Conservation (phyloP, 92 coral and sea anemone genomes). For the Palythoa grandiflora region DNA sequence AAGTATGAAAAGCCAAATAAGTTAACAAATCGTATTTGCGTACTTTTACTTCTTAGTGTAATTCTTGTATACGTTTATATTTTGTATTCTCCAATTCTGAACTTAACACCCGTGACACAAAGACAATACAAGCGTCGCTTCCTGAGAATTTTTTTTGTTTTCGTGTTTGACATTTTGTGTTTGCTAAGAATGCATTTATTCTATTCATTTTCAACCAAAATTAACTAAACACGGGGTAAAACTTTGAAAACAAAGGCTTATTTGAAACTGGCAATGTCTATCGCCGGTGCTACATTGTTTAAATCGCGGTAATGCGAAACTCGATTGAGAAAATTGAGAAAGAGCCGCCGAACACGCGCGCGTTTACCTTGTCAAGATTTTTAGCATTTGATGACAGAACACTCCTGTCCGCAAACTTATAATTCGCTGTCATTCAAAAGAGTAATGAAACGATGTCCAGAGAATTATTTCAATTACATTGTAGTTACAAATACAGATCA, state of each 20-base stretch:
- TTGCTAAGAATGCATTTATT: not conserved
- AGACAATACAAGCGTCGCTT: too few relatives aligned
- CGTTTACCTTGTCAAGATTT: not conserved
- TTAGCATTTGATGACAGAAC: constrained; percentile 20
- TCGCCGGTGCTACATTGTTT: not conserved
- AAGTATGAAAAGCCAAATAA: not conserved
- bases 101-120: constrained; percentile 10
- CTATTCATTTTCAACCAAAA: not conserved
- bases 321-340: not conserved
- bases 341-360: not conserved
- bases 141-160: not conserved
- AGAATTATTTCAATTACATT: not conserved
- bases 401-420: not conserved
- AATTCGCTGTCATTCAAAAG: not conserved
- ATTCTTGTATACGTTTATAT: not conserved
- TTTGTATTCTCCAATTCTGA: not conserved
- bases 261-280: not conserved
- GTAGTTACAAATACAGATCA: not conserved
- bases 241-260: not conserved
- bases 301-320: not conserved
- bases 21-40: not conserved
- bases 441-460: not conserved
- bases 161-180: not conserved
- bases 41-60: not conserved
- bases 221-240: not conserved